A percentile compares a stretch with the other conserved stretches of the same genome.
phyloP scores from a whole-genome alignment of 2,113 vertebrate genomes.

The Callionymus lyra region DNA sequence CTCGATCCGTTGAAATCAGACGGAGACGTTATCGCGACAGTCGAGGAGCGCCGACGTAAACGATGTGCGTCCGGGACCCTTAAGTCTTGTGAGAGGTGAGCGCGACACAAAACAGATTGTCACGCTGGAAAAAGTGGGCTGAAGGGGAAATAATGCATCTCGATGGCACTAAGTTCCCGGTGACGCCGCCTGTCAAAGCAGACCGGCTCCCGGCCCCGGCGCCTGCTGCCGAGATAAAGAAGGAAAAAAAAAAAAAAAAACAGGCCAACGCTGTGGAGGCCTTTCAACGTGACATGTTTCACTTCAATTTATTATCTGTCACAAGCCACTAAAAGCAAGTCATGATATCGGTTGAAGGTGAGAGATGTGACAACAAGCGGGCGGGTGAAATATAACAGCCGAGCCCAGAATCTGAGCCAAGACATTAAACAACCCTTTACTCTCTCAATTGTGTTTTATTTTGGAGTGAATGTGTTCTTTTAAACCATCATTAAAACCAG shows the following conservation, averaged over 20 bases:
- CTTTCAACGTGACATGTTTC: conserved; percentile 31
- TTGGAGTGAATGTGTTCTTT: too few species aligned
- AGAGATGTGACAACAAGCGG: conserved; percentile 31
- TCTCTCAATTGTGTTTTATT: not conserved
- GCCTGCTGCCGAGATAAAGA: conserved; percentile 40
- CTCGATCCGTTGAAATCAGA: too few species aligned
- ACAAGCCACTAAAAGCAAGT: conserved; percentile 29
- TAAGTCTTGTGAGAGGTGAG: too few species aligned
- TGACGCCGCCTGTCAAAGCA: conserved; percentile 25
- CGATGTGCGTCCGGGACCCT: too few species aligned
- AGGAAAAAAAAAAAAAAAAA: conserved; percentile 34
- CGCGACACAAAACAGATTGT: conserved; percentile 17
- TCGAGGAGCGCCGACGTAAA: too few species aligned
- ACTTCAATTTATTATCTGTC: conserved; percentile 32
- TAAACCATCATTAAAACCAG: too few species aligned
- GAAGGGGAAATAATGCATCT: conserved; percentile 17
- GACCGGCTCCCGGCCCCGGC: conserved; percentile 12
- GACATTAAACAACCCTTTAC: conserved; percentile 5
- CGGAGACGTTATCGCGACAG: too few species aligned
- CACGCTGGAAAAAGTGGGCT: conserved; percentile 34
- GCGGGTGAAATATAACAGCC: conserved; percentile 26
- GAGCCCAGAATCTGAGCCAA: conserved; percentile 10
- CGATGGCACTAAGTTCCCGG: conserved; percentile 27
- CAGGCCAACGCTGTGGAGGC: conserved; percentile 13
- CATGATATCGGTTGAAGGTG: conserved; percentile 20